Base-by-base conservation (phyloP, 2,888 invertebrate species). In the Cynaeus angustus region DNA sequence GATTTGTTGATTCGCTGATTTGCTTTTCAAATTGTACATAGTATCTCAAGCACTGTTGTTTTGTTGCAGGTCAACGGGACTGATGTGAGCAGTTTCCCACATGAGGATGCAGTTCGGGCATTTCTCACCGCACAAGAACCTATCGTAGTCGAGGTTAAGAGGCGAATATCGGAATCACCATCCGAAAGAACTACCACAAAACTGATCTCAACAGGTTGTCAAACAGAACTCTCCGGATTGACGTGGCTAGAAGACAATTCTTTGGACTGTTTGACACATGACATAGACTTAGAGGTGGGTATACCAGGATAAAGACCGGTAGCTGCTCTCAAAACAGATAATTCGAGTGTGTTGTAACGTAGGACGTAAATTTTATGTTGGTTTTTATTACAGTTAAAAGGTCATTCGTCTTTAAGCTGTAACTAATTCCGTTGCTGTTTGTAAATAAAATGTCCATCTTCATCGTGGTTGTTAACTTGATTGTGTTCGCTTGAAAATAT, bases 51-150 rank as follows among this genome's bases (percentile, higher is more conserved):
- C n/a, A 46, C 33, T n/a, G 33, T 33, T 7, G 7, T 33, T 4
- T 33, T 46, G 68, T 85, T 84, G 12, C 80, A 90, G 89, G 87
- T 90, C 71, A 90, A 90, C 81, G 89, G 89, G 71, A 86, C 86
- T 77, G 89, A 90, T 84, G 87, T 90, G 75, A 88, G 88, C 80
- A 87, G 87, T 79, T 87, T 89, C 81, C 87, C 88, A 73, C 88
- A 88, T 81, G 88, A 88, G 80, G 89, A 89, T 80, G 89, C 89
- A 73, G 87, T 89, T 76, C 85, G 88, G 79, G 87, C 87, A 80
- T 89, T 90, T 82, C 86, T 89, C 79, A 86, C 86, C 76, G 88
- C 89, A 69, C 86, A 87, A 76, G 89, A 89, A 79, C 89, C 89
- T 66, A 88, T 90, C 76, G 85, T 89, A 70, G 88, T 90, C 55